A percentile compares a stretch with the other conserved stretches of the same genome.
Evolutionary conservation across 2,113 vertebrate genomes (phyloP).

Genomic region (Albula goreensis): DNA sequence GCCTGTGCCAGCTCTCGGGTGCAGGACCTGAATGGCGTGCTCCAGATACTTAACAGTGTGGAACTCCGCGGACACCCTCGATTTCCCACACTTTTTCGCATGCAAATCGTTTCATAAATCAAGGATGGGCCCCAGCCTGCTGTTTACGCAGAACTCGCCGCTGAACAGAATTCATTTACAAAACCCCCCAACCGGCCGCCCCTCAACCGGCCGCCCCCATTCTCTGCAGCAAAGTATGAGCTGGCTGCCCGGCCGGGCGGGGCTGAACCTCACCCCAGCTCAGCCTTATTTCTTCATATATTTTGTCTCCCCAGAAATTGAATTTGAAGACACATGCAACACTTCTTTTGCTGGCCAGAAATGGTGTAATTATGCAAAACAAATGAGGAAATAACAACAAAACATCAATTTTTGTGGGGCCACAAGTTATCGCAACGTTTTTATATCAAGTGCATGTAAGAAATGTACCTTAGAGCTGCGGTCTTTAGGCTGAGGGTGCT

Average conservation of each 20-base stretch:
- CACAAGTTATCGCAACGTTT: too few species aligned
- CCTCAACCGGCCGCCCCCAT: too few species aligned
- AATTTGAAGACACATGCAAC: constrained; percentile 37
- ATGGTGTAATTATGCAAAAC: constrained; percentile 38
- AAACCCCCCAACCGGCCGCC: too few species aligned
- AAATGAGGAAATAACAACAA: too few species aligned
- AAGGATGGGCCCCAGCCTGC: neutral
- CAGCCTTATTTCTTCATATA: too few species aligned
- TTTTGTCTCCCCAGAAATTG: constrained; percentile 43
- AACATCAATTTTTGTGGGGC: too few species aligned
- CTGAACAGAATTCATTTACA: constrained; percentile 1
- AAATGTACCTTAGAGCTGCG: too few species aligned
- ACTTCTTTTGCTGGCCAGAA: constrained; percentile 40
- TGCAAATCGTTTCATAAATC: constrained; percentile 60
- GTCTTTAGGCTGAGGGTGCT: too few species aligned
- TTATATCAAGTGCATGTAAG: too few species aligned
- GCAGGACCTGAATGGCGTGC: constrained; percentile 49
- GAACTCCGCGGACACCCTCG: constrained; percentile 28
- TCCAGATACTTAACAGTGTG: neutral
- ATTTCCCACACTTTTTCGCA: constrained; percentile 46
- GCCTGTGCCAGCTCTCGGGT: constrained; percentile 42
- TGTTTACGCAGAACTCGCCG: neutral
- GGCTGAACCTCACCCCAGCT: too few species aligned
- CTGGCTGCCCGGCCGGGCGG: too few species aligned
- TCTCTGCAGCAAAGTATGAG: too few species aligned